Base-by-base conservation (phyloP, 2,797 vertebrate genomes). In the Sebastes itinus region DNA sequence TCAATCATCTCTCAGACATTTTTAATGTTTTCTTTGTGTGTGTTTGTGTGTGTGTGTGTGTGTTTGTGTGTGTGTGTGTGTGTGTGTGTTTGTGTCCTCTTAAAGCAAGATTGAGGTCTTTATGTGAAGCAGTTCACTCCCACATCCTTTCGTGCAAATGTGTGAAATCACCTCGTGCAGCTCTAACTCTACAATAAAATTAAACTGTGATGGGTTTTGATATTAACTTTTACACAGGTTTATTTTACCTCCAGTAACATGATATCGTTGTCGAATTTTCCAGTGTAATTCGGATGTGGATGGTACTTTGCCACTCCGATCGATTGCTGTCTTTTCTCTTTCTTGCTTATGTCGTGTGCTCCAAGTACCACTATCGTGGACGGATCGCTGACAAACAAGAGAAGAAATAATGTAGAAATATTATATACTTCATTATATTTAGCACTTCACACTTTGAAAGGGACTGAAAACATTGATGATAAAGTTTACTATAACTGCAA, bases 211-310 rank as follows among this genome's bases (percentile, higher is more conserved):
- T 46, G 42, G 16, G 7, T 22, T 71, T 35, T 54, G 0, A 72
- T 18, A n/a, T 23, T 4, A 9, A 22, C 11, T 7, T 72, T n/a
- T 6, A 23, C 2, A 32, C 4, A 61, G 18, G 32, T 55, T 22
- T 33, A 12, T 2, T 55, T 87, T 88, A 96, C 95, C 94, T 95
- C 82, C 1, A 95, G 83, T 25, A 96, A 74, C 95, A 95, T 95
- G 7, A 95, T 91, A 58, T 96, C 95, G 25, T 90, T 49, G 6
- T 52, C n/a, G 0, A 0, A 2, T 6, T 14, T 0, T 0, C 4
- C 22, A 1, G 0, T 23, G 27, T 1, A 92, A 0, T 72, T 0
- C 1, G 80, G 85, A 81, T 95, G 93, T 7, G 0, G 35, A 60
- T 78, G 2, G 61, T 42, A 90, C 4, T 86, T 5, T 1, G n/a